These are phyloP conservation scores for Sorex fumeus DNA, from an alignment of 2,113 vertebrate genomes.

Conservation along the genomic window DNA sequence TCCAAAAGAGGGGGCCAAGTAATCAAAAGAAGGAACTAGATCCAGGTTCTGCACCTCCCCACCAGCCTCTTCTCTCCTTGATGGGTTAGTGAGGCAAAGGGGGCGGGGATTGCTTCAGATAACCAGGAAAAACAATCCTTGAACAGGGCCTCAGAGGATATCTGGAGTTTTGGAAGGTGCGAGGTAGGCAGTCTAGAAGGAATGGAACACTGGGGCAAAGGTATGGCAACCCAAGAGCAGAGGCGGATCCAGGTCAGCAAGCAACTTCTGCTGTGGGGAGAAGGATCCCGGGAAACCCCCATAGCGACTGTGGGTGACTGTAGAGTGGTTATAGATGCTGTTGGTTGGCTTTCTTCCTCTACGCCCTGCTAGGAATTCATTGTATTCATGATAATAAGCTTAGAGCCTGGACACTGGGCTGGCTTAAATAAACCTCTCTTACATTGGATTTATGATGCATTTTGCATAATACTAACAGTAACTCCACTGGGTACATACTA, in stretches of 20 bases:
- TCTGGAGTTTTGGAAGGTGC: slow-evolving; percentile 19
- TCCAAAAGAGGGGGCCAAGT: neutral
- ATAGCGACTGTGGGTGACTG: slow-evolving; percentile 24
- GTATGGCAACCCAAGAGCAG: neutral
- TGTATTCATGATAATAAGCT: slow-evolving; percentile 72
- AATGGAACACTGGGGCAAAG: neutral
- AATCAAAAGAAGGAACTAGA: neutral
- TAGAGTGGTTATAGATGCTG: neutral
- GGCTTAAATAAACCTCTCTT: slow-evolving; percentile 80
- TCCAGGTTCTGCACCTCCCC: neutral
- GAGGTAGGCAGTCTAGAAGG: neutral
- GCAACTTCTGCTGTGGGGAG: neutral
- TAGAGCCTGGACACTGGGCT: slow-evolving; percentile 63
- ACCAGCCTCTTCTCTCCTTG: neutral
- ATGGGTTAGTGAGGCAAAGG: neutral
- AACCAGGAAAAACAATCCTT: neutral
- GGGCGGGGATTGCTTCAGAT: neutral
- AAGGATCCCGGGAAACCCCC: neutral
- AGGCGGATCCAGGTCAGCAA: neutral
- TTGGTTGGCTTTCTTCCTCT: slow-evolving; percentile 45
- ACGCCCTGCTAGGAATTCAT: slow-evolving; percentile 73
- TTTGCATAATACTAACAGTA: slow-evolving; percentile 66
- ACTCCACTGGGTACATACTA: slow-evolving; percentile 56
- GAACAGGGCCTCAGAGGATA: neutral
- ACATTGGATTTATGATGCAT: slow-evolving; percentile 71